These are phyloP conservation scores for Branchipolynoe longqiensis DNA, from an alignment of 2,888 invertebrate genomes.

Conservation along the genomic window DNA sequence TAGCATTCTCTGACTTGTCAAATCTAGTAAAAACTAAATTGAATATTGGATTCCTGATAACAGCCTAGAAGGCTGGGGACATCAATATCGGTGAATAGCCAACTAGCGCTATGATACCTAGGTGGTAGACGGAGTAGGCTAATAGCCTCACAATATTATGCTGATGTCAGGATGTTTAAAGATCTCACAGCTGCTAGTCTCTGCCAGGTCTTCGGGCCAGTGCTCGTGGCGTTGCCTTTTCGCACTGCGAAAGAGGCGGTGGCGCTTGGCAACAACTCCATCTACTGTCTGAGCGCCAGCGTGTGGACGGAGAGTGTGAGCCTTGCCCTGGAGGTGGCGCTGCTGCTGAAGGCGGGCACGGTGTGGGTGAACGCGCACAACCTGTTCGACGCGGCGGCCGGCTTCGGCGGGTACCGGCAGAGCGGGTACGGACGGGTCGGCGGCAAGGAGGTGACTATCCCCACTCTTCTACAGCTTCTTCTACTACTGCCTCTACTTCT, in stretches of 20 bases:
- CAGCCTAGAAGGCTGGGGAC: too few relatives aligned
- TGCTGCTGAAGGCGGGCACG: conserved; percentile 83
- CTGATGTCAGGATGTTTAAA: too few relatives aligned
- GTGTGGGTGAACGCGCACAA: conserved; percentile 85
- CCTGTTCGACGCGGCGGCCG: conserved; percentile 83
- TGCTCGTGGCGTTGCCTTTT: conserved; percentile 83
- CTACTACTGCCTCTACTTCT: too few relatives aligned
- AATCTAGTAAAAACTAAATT: too few relatives aligned
- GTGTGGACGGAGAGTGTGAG: conserved; percentile 85
- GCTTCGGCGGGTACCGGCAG: conserved; percentile 83
- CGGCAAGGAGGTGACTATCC: conserved; percentile 80
- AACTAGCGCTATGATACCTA: too few relatives aligned
- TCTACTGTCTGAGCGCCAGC: conserved; percentile 83
- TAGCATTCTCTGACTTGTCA: too few relatives aligned
- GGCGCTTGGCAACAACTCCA: conserved; percentile 84
- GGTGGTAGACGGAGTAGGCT: too few relatives aligned
- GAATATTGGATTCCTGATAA: too few relatives aligned
- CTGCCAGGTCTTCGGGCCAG: conserved; percentile 82
- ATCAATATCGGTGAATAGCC: too few relatives aligned
- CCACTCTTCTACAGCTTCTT: too few relatives aligned
- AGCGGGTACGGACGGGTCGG: conserved; percentile 84
- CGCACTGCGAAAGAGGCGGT: conserved; percentile 85
- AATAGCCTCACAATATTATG: too few relatives aligned
- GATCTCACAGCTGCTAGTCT: too few relatives aligned
- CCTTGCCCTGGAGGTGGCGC: conserved; percentile 84